Evolutionary conservation across 1,140 invertebrate genomes (phyloP).

Genomic region (Palaemon carinicauda): DNA sequence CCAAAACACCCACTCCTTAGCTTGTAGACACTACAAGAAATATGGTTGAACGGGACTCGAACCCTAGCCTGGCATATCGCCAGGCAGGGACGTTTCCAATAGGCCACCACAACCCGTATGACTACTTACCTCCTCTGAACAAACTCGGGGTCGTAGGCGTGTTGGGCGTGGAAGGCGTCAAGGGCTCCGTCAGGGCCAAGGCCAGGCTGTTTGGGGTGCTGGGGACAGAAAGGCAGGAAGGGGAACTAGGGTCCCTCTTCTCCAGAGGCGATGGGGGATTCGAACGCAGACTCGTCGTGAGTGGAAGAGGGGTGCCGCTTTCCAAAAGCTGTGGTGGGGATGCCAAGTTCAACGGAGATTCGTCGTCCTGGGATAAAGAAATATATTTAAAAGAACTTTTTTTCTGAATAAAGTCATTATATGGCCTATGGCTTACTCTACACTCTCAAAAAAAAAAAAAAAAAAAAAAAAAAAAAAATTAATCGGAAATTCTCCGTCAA

Average conservation of each 20-base stretch:
- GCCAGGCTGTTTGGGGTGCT: not conserved
- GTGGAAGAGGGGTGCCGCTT: not conserved
- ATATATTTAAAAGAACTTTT: too few relatives aligned
- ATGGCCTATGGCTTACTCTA: too few relatives aligned
- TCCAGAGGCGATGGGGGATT: not conserved
- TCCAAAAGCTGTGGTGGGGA: not conserved
- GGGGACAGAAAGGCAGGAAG: not conserved
- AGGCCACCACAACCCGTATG: too few relatives aligned
- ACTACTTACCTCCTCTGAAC: not conserved
- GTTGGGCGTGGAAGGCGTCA: constrained; percentile 18
- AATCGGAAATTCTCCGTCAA: too few relatives aligned
- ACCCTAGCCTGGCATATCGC: too few relatives aligned
- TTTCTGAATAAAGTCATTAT: too few relatives aligned
- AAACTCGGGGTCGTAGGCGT: not conserved
- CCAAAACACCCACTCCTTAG: too few relatives aligned
- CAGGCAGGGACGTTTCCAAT: too few relatives aligned
- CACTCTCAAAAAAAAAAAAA: too few relatives aligned
- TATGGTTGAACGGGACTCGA: too few relatives aligned
- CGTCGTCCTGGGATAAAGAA: not conserved
- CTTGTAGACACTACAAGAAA: too few relatives aligned
- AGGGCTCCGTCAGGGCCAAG: not conserved
- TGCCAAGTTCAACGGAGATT: not conserved
- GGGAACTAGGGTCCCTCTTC: not conserved
- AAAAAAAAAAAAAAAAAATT: too few relatives aligned
- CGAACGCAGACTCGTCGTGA: not conserved